Evolutionary conservation across 2,797 vertebrate genomes (phyloP), one percentile per base, ranked within the genome.

Genomic region (Crenichthys baileyi): DNA sequence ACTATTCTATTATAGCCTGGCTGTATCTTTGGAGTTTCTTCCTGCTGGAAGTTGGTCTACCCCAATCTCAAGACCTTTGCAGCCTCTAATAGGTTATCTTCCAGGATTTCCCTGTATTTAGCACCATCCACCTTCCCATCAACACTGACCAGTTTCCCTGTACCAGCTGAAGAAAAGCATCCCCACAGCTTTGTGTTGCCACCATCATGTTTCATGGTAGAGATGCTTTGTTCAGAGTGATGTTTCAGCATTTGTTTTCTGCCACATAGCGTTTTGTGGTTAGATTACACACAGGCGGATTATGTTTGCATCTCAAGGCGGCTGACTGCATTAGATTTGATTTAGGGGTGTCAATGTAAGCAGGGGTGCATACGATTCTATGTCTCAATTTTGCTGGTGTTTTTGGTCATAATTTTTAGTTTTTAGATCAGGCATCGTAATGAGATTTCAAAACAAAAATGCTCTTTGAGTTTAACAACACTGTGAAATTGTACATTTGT

Each of bases 371-470:
- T 46, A 46, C 0, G 22, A 26, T 41, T 68, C 65, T n/a, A 9
- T 46, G 13, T 7, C 2, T 18, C 41, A 70, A 26, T 26, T 13
- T 7, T 46, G 24, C 8, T 50, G 63, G 70, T 79, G 72, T 68
- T 86, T 83, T 77, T 81, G 36, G 67, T 88, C 82, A 78, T 79
- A 86, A 81, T 82, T 81, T 77, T 84, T 79, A 87, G 77, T 87
- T 85, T 87, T 88, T 79, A 75, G 51, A 73, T 71, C 26, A 63
- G 70, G 71, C 36, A 67, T 79, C 80, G 80, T 56, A 26, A 85
- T 46, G 88, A 81, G 84, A 85, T 60, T 70, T 74, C 67, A 78
- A 77, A 39, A 73, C 15, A 22, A 83, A 46, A 63, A 36, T 29
- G 8, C 70, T 82, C 71, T 53, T 63, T 41, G 63, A 80, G 20